These are phyloP conservation scores for Channa striata DNA, from an alignment of 2,797 vertebrate genomes.

Conservation along the genomic window DNA sequence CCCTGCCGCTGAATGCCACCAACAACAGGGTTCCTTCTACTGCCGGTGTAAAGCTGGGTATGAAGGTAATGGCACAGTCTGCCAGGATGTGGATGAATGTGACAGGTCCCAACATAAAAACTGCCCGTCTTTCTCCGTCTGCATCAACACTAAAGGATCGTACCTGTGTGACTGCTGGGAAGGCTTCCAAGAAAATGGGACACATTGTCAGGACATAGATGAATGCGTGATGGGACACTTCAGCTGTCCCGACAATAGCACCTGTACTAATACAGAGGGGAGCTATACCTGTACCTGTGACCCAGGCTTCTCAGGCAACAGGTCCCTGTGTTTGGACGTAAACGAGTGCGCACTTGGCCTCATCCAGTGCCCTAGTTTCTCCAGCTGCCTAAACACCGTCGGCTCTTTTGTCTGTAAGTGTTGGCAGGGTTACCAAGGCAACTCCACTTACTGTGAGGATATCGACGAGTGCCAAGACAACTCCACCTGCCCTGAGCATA, in stretches of 20 bases:
- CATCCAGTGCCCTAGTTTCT: slow-evolving; percentile 77
- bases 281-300: slow-evolving; percentile 82
- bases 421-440: slow-evolving; percentile 80
- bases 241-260: slow-evolving; percentile 80
- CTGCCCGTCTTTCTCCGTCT: slow-evolving; percentile 80
- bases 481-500: slow-evolving; percentile 78
- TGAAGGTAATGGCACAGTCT: slow-evolving; percentile 82
- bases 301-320: slow-evolving; percentile 77
- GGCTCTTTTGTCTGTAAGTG: slow-evolving; percentile 84
- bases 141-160: slow-evolving; percentile 85
- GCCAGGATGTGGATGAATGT: slow-evolving; percentile 86
- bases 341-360: slow-evolving; percentile 71
- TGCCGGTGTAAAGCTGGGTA: slow-evolving; percentile 83
- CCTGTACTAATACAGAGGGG: slow-evolving; percentile 81
- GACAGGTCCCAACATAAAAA: slow-evolving; percentile 1
- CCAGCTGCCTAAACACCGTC: slow-evolving; percentile 80
- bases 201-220: slow-evolving; percentile 81
- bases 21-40: slow-evolving; percentile 79
- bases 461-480: slow-evolving; percentile 82
- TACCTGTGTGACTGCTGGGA: slow-evolving; percentile 84
- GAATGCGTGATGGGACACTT: slow-evolving; percentile 81
- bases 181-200: slow-evolving; percentile 81
- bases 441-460: slow-evolving; percentile 78
- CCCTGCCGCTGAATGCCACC: slow-evolving; percentile 73
- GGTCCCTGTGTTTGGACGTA: slow-evolving; percentile 76